These are phyloP conservation scores for Aporophyla nigra DNA, from an alignment of 2,888 invertebrate genomes.

Conservation along the genomic window DNA sequence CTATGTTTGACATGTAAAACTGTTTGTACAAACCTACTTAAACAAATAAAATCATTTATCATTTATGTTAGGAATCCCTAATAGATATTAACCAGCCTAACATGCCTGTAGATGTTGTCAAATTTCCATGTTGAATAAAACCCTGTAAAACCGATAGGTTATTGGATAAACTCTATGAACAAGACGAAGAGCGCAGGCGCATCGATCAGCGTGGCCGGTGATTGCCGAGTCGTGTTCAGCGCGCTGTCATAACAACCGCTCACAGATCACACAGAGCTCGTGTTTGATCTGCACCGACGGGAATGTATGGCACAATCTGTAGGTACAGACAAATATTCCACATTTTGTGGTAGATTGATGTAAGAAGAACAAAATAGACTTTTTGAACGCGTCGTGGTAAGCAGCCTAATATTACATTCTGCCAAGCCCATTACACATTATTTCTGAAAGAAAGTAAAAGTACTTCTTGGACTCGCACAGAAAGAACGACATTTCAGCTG, in stretches of 20 bases:
- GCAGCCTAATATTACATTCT: not conserved
- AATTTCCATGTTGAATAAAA: constrained; percentile 23
- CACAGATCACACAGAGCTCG: constrained; percentile 14
- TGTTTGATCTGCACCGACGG: constrained; percentile 16
- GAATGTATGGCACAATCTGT: not conserved
- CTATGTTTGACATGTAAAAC: too few relatives aligned
- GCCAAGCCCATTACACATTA: too few relatives aligned
- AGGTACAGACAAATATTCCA: not conserved
- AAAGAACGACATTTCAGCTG: not conserved
- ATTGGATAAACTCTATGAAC: constrained; percentile 49
- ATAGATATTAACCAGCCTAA: not conserved
- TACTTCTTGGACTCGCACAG: not conserved
- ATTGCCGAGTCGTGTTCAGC: constrained; percentile 50
- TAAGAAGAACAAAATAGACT: not conserved
- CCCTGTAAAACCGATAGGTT: constrained; percentile 7
- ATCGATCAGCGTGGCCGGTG: constrained; percentile 28
- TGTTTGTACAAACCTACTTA: too few relatives aligned
- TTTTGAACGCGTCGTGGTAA: not conserved
- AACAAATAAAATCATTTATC: too few relatives aligned
- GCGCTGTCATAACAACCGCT: constrained; percentile 52
- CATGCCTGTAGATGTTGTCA: too few relatives aligned
- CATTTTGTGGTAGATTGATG: not conserved
- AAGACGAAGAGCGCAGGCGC: constrained; percentile 43
- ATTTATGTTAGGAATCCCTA: not conserved
- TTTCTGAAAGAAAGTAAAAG: not conserved